These are phyloP conservation scores for Rousettus leschenaultii DNA, from an alignment of 2,113 vertebrate genomes.

Conservation along the genomic window DNA sequence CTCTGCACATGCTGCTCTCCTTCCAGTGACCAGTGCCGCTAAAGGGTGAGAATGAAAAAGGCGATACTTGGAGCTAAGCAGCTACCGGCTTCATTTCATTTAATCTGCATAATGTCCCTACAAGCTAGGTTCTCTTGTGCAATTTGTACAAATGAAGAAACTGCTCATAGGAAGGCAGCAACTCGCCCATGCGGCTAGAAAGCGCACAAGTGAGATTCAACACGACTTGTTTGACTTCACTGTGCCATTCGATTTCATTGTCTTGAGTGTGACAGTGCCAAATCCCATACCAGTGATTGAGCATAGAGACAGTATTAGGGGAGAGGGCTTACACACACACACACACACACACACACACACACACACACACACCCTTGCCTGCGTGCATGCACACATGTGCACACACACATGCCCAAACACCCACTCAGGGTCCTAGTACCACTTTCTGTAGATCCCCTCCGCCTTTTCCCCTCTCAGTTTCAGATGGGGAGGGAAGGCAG, in stretches of 20 bases:
- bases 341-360: not conserved
- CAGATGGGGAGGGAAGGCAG: constrained; percentile 68
- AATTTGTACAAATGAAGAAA: not conserved
- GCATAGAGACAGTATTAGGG: not conserved
- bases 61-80: not conserved
- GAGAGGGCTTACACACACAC: not conserved
- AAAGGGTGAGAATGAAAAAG: not conserved
- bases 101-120: not conserved
- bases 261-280: not conserved
- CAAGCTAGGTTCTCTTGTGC: not conserved
- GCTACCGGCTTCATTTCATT: not conserved
- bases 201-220: not conserved
- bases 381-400: not conserved
- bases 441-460: not conserved
- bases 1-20: not conserved
- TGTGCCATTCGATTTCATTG: not conserved
- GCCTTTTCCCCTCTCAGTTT: constrained; percentile 52
- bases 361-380: not conserved
- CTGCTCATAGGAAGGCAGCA: not conserved
- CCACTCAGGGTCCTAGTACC: not conserved
- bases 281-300: not conserved
- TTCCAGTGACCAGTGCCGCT: not conserved
- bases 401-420: not conserved
- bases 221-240: not conserved
- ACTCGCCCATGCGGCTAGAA: not conserved